A percentile compares a stretch with the other conserved stretches of the same genome.
These are phyloP conservation scores for Agapornis canus DNA, from an alignment of 2,797 vertebrate genomes.

Conservation along the genomic window DNA sequence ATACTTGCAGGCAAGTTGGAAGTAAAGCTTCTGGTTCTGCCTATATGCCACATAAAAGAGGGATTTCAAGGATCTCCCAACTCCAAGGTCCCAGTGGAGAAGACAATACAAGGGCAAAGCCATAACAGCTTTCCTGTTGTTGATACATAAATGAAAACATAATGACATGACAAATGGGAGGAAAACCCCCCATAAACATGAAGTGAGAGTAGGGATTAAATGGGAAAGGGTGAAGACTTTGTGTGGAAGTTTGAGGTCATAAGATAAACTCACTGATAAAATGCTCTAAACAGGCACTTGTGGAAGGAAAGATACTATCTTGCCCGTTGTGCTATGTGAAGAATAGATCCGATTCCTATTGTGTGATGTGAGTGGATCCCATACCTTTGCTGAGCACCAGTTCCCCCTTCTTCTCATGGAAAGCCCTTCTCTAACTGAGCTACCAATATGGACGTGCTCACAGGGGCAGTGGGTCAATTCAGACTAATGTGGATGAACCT, in stretches of 20 bases:
- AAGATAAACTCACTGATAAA: neutral
- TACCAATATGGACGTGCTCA: neutral
- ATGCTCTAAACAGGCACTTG: neutral
- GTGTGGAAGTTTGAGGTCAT: neutral
- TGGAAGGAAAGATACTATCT: neutral
- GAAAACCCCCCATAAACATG: accelerated
- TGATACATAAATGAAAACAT: neutral
- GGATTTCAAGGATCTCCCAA: neutral
- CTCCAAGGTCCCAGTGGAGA: neutral
- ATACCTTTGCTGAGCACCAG: neutral
- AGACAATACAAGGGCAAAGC: neutral
- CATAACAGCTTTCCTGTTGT: neutral
- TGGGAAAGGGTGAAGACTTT: neutral
- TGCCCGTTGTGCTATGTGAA: neutral
- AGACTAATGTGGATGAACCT: neutral
- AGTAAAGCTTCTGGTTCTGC: neutral
- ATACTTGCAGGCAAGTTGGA: neutral
- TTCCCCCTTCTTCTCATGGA: neutral
- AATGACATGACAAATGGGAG: neutral
- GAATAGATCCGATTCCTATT: neutral
- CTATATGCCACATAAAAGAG: neutral
- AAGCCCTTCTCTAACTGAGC: neutral
- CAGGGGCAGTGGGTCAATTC: neutral
- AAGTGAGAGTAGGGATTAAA: neutral
- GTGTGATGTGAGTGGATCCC: neutral